A percentile compares a stretch with the other conserved stretches of the same genome.
Evolutionary conservation across 2,888 invertebrate genomes (phyloP).

Genomic region (Drosophila testacea): DNA sequence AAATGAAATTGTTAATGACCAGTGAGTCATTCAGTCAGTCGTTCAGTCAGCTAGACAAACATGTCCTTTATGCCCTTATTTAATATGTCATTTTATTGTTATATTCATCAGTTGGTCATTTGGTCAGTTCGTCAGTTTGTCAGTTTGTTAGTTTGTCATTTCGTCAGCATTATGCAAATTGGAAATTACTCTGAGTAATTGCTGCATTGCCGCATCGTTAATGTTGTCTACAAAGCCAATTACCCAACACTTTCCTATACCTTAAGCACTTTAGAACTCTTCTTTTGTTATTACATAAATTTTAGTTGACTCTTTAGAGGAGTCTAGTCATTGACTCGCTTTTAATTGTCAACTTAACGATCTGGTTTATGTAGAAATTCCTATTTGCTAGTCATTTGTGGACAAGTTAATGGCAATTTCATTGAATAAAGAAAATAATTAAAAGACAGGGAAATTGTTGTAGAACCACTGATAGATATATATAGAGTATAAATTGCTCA

Average conservation of each 20-base stretch:
- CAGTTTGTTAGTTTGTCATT: slow-evolving; percentile 22
- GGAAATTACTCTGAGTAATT: slow-evolving; percentile 66
- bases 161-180: slow-evolving; percentile 72
- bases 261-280: background rate
- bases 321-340: background rate
- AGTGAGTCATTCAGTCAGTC: slow-evolving; percentile 33
- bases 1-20: slow-evolving; percentile 81
- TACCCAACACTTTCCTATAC: slow-evolving; percentile 12
- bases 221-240: slow-evolving; percentile 40
- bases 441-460: too few relatives aligned
- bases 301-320: background rate
- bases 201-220: slow-evolving; percentile 46
- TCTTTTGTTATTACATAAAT: slow-evolving; percentile 5
- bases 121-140: slow-evolving; percentile 19
- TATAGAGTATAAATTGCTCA: too few relatives aligned
- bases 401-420: background rate
- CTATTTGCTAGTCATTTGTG: background rate
- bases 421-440: background rate
- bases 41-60: slow-evolving; percentile 5
- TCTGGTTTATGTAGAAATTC: background rate
- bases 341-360: background rate
- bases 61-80: slow-evolving; percentile 49
- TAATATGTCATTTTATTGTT: slow-evolving; percentile 80
- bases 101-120: slow-evolving; percentile 39
- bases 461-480: too few relatives aligned